Base-by-base conservation (phyloP, 2,888 invertebrate genomes). In the Alviniconcha strummeri region DNA sequence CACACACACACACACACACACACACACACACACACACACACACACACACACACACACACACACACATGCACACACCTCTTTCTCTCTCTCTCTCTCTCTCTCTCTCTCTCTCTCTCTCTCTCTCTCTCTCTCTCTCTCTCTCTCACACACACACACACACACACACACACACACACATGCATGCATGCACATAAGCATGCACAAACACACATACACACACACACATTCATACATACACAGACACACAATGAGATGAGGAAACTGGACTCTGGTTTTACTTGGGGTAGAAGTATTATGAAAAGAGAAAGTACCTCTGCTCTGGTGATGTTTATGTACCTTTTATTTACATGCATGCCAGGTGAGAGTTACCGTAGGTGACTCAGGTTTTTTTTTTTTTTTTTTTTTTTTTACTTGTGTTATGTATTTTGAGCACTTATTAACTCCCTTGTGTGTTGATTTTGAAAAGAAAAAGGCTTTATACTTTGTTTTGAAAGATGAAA, bases 61-160 rank as follows among this genome's bases (percentile, higher is more conserved):
- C 8, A 8, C 4, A 19, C 19, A 4, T 3, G 6, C n/a, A 17
- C 3, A n/a, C 2, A 19, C n/a, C n/a, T n/a, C n/a, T n/a, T n/a
- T 9, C 13, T 64, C 13, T 64, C 64, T 64, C 64, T 64, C 64
- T 64, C 64, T 64, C 64, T 64, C 64, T 64, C 64, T 64, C 64
- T 64, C 64, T 64, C 64, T 64, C 64, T 64, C 64, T 64, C 64
- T 64, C 64, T 64, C 64, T 64, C 64, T 64, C 64, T n/a, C 64
- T 64, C 64, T 64, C 64, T 64, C 64, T 64, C 64, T 64, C 64
- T 64, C 13, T 9, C 15, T n/a, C n/a, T n/a, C n/a, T n/a, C n/a
- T n/a, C n/a, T n/a, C 69, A 17, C 69, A 17, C 69, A 17, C 69
- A 17, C 71, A 71, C 71, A 71, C 15, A 17, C 17, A 64, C 15